Percentiles rank a stretch among this genome's conserved stretches.
phyloP scores from a whole-genome alignment of 2,113 vertebrate genomes.

The Opisthocomus hoazin region DNA sequence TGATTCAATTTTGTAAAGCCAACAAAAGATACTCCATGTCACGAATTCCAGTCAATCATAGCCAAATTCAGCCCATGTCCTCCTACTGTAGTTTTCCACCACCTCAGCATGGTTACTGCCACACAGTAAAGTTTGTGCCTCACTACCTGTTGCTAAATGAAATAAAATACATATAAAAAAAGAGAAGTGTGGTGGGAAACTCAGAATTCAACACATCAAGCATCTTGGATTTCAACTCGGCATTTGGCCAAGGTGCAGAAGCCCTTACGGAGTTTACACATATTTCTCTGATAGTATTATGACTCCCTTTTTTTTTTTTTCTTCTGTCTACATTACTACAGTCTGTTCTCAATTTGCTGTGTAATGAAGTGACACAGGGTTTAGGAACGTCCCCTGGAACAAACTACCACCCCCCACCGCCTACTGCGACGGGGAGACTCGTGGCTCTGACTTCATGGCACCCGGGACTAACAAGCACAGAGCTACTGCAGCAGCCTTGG shows the following conservation, averaged over 20 bases:
- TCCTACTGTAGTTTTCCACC: conserved; percentile 33
- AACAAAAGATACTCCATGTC: conserved; percentile 15
- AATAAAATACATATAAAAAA: neutral
- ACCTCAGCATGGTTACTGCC: neutral
- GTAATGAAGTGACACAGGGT: neutral
- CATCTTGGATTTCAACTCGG: neutral
- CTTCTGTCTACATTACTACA: neutral
- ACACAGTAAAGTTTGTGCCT: neutral
- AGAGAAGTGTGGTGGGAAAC: conserved; percentile 20
- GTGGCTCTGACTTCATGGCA: neutral
- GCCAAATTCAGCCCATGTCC: neutral
- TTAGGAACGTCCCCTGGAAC: neutral
- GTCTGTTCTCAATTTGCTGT: neutral
- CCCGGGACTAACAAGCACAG: neutral
- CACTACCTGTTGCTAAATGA: conserved; percentile 4
- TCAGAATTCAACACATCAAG: neutral
- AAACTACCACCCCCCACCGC: neutral
- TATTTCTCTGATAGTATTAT: neutral
- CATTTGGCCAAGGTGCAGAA: neutral
- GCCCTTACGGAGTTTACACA: neutral
- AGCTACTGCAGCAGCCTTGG: conserved; percentile 2
- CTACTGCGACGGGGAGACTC: neutral
- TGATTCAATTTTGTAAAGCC: conserved; percentile 30
- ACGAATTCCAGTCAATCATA: conserved; percentile 19
- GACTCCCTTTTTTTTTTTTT: neutral